Percentiles rank a stretch among this genome's conserved stretches.
Conservation (phyloP, 1,140 invertebrate genomes). For the Lucilia sericata region DNA sequence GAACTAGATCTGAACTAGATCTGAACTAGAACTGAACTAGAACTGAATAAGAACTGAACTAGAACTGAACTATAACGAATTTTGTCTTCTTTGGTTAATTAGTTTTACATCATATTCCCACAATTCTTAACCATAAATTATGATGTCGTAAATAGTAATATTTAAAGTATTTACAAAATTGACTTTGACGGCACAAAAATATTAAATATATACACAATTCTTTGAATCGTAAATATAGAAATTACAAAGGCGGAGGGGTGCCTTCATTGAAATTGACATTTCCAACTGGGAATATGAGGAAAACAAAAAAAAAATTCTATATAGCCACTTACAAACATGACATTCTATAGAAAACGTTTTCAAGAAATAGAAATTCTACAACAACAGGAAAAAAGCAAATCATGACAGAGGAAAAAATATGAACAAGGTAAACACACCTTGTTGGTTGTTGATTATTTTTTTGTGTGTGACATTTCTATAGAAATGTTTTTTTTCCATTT, state of each 20-base stretch:
- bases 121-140: too few relatives aligned
- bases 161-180: neutral
- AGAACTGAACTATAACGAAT: too few relatives aligned
- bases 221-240: neutral
- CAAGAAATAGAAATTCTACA: neutral
- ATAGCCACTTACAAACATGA: neutral
- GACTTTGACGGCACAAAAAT: neutral
- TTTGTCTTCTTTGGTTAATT: too few relatives aligned
- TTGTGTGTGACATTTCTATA: neutral
- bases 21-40: too few relatives aligned
- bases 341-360: neutral
- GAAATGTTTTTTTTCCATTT: neutral
- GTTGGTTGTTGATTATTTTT: neutral
- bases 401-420: slow-evolving; percentile 2
- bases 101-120: too few relatives aligned
- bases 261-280: slow-evolving; percentile 15
- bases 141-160: neutral
- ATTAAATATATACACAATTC: neutral
- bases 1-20: too few relatives aligned
- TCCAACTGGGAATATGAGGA: neutral
- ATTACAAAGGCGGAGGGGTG: neutral
- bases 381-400: neutral
- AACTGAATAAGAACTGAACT: too few relatives aligned
- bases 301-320: neutral
- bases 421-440: neutral